Conservation (phyloP, 2,113 vertebrate species). For the Clarias macrocephalus region DNA sequence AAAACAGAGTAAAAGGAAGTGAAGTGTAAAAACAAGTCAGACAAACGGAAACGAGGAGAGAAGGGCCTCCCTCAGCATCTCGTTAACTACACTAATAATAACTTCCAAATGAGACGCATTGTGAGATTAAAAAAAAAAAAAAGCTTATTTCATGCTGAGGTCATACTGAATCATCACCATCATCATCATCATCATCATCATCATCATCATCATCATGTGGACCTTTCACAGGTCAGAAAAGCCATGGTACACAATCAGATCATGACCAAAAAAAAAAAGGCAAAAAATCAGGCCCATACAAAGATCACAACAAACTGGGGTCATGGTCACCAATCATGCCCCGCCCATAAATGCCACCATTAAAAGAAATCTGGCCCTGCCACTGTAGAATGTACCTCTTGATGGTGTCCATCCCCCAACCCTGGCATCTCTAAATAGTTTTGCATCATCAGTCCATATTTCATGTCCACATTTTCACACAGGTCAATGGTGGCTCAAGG, state of each 20-base stretch:
- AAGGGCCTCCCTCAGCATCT: slow-evolving; percentile 32
- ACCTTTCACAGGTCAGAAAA: neutral
- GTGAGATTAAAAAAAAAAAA: neutral
- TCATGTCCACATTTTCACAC: too few species aligned
- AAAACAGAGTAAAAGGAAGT: neutral
- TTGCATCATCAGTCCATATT: neutral
- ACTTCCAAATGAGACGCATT: neutral
- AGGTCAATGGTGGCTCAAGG: too few species aligned
- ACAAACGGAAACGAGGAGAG: neutral
- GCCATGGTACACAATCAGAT: neutral
- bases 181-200: too few species aligned
- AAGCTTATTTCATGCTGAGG: neutral
- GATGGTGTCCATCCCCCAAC: neutral
- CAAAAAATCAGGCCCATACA: too few species aligned
- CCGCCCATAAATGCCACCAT: too few species aligned
- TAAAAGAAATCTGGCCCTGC: neutral
- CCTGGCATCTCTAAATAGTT: neutral
- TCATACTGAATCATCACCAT: neutral
- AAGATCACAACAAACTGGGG: too few species aligned
- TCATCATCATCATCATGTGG: neutral
- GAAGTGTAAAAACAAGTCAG: neutral
- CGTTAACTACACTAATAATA: slow-evolving; percentile 42
- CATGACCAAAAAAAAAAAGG: neutral
- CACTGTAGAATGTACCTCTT: too few species aligned
- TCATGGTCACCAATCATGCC: too few species aligned